phyloP scores from a whole-genome alignment of 2,888 invertebrate genomes.

The Dynastes grantii region DNA sequence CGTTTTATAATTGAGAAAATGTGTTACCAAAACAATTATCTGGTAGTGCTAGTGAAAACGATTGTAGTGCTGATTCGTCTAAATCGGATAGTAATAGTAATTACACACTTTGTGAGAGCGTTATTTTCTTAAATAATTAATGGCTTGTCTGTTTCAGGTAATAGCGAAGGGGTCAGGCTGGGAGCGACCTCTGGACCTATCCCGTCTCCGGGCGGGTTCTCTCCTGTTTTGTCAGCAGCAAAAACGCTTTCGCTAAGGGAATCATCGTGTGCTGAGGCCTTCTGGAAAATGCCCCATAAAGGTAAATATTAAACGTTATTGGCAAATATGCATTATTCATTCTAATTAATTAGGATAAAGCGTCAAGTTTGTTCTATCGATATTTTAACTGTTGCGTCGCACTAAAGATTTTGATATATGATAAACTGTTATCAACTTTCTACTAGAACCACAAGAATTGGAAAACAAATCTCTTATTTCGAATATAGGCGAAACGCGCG shows the following conservation, averaged over 20 bases:
- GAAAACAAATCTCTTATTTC: too few species aligned
- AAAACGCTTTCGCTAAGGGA: conserved; percentile 80
- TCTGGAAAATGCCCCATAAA: conserved; percentile 93
- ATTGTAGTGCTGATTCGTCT: background rate
- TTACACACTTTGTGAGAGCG: background rate
- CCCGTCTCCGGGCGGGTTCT: conserved; percentile 74
- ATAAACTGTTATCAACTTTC: too few species aligned
- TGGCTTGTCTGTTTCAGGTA: conserved; percentile 50
- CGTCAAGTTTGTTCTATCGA: too few species aligned
- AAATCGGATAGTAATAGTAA: conserved; percentile 14
- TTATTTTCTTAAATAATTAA: conserved; percentile 34
- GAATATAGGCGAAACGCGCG: too few species aligned
- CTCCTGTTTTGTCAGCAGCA: conserved; percentile 72
- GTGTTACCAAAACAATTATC: too few species aligned
- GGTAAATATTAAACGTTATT: conserved; percentile 71
- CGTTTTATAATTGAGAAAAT: too few species aligned
- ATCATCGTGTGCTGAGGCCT: conserved; percentile 81
- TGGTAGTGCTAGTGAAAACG: background rate
- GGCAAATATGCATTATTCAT: too few species aligned
- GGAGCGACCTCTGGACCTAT: conserved; percentile 78
- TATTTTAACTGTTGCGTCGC: too few species aligned
- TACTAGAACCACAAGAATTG: too few species aligned
- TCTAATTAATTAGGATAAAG: too few species aligned
- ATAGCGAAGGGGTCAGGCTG: conserved; percentile 69
- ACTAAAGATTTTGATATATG: too few species aligned